A percentile compares a stretch with the other conserved stretches of the same genome.
Evolutionary conservation across 2,113 vertebrate species (phyloP).

Genomic region (Sebastes schlegelii): DNA sequence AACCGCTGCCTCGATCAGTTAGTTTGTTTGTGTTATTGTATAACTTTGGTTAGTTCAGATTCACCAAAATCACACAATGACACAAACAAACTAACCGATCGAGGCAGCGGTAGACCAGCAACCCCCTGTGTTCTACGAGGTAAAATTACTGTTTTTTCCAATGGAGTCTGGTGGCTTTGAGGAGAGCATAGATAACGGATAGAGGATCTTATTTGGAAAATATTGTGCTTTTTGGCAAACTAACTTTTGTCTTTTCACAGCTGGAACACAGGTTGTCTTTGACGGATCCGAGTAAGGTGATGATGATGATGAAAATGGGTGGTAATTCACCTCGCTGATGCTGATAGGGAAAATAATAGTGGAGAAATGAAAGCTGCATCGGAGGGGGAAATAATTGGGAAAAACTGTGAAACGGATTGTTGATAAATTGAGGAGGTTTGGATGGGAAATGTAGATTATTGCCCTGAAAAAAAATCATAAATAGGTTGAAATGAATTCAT

Average conservation of each 20-base stretch:
- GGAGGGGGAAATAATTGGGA: background rate
- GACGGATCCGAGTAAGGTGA: slow-evolving; percentile 65
- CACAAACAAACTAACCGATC: too few species aligned
- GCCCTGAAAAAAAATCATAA: background rate
- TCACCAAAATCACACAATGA: too few species aligned
- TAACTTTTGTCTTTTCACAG: slow-evolving; percentile 66
- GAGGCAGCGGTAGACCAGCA: too few species aligned
- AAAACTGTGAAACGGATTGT: background rate
- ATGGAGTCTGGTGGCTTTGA: too few species aligned
- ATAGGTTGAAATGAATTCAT: background rate
- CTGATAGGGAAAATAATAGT: background rate
- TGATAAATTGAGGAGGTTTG: background rate
- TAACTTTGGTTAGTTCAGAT: too few species aligned
- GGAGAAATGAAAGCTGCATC: background rate
- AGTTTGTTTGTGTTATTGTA: too few species aligned
- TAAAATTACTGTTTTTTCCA: too few species aligned
- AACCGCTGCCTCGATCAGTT: too few species aligned
- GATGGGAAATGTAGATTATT: background rate
- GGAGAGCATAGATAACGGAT: too few species aligned
- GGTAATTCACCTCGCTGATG: slow-evolving; percentile 53
- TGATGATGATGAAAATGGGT: slow-evolving; percentile 6
- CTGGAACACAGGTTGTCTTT: slow-evolving; percentile 76
- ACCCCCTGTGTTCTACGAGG: too few species aligned
- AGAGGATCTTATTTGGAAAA: background rate
- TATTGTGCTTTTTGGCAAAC: background rate